Conservation (phyloP, 30 jellyfish, hydroid and myxozoan genomes). For the Catostylus mosaicus region DNA sequence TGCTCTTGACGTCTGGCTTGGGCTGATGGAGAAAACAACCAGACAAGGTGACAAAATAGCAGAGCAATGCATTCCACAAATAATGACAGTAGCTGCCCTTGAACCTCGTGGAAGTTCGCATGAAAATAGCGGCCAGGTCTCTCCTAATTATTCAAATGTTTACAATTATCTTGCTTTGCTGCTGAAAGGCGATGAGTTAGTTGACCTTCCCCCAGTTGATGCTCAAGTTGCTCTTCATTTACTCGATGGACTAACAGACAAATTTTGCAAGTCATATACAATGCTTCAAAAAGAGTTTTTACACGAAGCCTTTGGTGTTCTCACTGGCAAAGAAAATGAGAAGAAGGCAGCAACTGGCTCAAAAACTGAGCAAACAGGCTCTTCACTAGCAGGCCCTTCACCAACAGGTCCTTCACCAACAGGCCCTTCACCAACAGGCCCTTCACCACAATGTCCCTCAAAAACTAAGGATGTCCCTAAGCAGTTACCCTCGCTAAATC, state of each 20-base stretch:
- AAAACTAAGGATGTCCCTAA: not conserved
- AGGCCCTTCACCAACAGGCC: too few relatives aligned
- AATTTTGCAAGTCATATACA: constrained; percentile 64
- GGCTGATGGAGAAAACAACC: constrained; percentile 43
- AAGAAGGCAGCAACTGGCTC: not conserved
- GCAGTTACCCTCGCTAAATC: constrained; percentile 40
- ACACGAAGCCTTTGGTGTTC: constrained; percentile 59
- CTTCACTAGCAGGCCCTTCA: too few relatives aligned
- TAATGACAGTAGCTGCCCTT: constrained; percentile 83
- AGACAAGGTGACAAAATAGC: constrained; percentile 63
- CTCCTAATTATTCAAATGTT: constrained; percentile 60
- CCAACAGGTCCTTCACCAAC: too few relatives aligned
- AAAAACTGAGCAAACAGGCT: too few relatives aligned
- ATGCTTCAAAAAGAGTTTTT: constrained; percentile 72
- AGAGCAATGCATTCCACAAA: constrained; percentile 76
- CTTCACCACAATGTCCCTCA: not conserved
- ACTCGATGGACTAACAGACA: constrained; percentile 57
- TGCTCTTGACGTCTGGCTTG: constrained; percentile 81
- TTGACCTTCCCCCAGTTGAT: constrained; percentile 71
- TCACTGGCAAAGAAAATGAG: constrained; percentile 17
- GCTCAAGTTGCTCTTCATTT: constrained; percentile 66
- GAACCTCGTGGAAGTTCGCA: constrained; percentile 33
- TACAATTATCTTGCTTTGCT: constrained; percentile 65
- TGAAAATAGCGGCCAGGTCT: not conserved
- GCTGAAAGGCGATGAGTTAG: constrained; percentile 63